Evolutionary conservation across 2,797 vertebrate genomes (phyloP), one percentile per base, ranked within the genome.

Genomic region (Diplodus puntazzo): DNA sequence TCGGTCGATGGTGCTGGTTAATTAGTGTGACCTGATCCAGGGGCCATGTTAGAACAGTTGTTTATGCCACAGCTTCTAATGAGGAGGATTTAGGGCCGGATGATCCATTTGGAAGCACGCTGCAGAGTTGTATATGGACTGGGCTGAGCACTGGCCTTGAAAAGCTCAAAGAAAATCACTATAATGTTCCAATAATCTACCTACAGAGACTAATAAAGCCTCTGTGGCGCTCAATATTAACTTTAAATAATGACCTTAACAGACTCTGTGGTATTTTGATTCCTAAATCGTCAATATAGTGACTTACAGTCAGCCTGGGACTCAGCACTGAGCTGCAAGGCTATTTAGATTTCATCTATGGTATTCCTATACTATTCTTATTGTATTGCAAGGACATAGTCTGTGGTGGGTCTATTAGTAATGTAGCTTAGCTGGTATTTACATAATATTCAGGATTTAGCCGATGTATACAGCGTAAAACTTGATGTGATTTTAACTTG

Each of bases 21-120:
- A 98, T 98, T 98, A 97, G 97, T 96, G 97, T 97, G 97, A 97
- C 96, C 97, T 97, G 96, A 98, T 97, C 97, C 97, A 97, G 96
- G 96, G 97, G 97, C 96, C 96, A 96, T 95, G 96, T 95, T 96
- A 94, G 96, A 92, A 95, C 96, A 96, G 96, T 96, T 96, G 96
- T 96, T 97, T 96, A 97, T 96, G 96, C 96, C 96, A 95, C 96
- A 95, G 96, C 96, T 60, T 96, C 96, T 98, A 98, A 98, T 97
- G 97, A 97, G 96, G 95, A 96, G 96, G 96, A 96, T 97, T 97
- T 97, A 96, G 96, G 95, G 69, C 79, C 21, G 75, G 82, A 53
- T 89, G 83, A 89, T 88, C 67, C 79, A 81, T 87, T 79, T 86
- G 84, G 77, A 86, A 76, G 82, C 83, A 77, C 75, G 71, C 77